These are phyloP conservation scores for Sphecodes monilicornis DNA, from an alignment of 2,888 invertebrate species.

Conservation along the genomic window DNA sequence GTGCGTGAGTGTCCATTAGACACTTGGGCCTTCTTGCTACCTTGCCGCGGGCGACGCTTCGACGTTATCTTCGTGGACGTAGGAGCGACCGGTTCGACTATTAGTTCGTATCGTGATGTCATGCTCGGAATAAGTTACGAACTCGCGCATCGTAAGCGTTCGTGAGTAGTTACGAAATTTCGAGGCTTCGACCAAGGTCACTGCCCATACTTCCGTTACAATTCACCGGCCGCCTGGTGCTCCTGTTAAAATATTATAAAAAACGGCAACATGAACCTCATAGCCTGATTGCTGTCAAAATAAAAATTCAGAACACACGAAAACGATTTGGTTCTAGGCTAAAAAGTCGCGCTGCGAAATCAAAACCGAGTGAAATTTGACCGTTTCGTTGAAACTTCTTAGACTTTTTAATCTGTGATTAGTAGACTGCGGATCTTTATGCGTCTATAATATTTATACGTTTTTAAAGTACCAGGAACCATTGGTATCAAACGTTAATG, in stretches of 20 bases:
- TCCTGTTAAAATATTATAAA: not conserved
- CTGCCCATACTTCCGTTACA: constrained; percentile 39
- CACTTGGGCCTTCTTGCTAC: constrained; percentile 72
- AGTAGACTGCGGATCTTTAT: not conserved
- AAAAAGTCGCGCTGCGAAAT: constrained; percentile 35
- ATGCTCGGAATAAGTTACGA: constrained; percentile 79
- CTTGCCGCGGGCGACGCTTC: constrained; percentile 76
- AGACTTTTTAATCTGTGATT: not conserved
- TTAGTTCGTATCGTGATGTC: constrained; percentile 77
- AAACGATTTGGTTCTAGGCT: not conserved
- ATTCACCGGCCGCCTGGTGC: not conserved
- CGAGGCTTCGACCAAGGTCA: constrained; percentile 72
- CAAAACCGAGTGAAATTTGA: constrained; percentile 24
- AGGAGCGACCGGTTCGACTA: constrained; percentile 73
- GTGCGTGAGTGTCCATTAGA: constrained; percentile 60
- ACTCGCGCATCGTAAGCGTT: constrained; percentile 65
- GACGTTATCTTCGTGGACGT: constrained; percentile 57
- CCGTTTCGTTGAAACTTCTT: not conserved
- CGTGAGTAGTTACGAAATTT: constrained; percentile 78
- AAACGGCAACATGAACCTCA: not conserved
- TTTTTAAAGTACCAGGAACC: not conserved
- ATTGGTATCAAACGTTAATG: not conserved
- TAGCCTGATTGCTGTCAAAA: not conserved
- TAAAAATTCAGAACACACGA: not conserved
- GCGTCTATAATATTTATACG: not conserved